Evolutionary conservation across 2,113 vertebrate species (phyloP), one percentile per base, ranked within the genome.

Genomic region (Lutjanus erythropterus): DNA sequence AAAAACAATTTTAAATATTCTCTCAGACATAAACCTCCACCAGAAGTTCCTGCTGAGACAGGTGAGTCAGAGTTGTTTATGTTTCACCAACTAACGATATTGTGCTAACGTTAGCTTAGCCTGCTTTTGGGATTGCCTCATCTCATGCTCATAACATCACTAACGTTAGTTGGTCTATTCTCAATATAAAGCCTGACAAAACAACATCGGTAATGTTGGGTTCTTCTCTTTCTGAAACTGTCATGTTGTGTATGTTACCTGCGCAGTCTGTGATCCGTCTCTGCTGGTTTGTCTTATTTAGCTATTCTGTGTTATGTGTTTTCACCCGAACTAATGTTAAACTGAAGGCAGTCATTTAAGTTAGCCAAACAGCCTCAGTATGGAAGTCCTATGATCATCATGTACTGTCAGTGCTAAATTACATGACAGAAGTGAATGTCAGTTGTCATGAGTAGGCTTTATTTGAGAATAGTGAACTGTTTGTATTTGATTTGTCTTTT

Each of bases 21-120:
- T 18, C 15, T 39, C 35, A 1, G 33, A 9, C 23, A 21, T 18
- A 29, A 41, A 49, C 15, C 29, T 35, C 9, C 18, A 21, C 0
- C 1, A 12, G 19, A 59, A 29, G 67, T 44, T 18, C 1, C 12
- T 14, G 31, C 53, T 70, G 14, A 18, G 2, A 47, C 9, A 19
- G 88, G 84, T 87, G 74, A 72, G 84, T 71, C 49, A 31, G 31
- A 11, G 25, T 21, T n/a, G 4, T 42, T 67, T 67, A 23, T 23
- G 5, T 35, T 27, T 5, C 16, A 25, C 15, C 10, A 37, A 23
- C 31, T 23, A 11, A 65, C 58, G 53, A 80, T 56, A 10, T 14
- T 0, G n/a, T 9, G 55, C 35, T 72, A 55, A 9, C 4, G 2
- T 68, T 42, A 65, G 39, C 55, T 60, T 71, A 52, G 31, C 27